A percentile compares a stretch with the other conserved stretches of the same genome.
phyloP scores from a whole-genome alignment of 2,797 vertebrate species.

The Peromyscus melanophrys region DNA sequence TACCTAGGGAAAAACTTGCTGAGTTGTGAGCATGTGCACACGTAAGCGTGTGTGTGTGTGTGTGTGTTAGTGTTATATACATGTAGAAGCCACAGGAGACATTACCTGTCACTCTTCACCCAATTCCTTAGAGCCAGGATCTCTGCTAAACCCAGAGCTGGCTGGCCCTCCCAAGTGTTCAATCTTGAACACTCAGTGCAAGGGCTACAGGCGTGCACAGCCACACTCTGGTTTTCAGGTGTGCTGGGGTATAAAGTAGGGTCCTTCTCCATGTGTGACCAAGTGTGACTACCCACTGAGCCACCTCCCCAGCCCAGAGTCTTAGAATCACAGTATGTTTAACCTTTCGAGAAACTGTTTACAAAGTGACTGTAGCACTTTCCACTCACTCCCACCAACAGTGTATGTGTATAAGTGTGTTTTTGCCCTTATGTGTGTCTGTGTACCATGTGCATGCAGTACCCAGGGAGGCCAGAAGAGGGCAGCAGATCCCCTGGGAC shows the following conservation, averaged over 20 bases:
- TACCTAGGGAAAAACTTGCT: neutral
- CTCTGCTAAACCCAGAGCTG: neutral
- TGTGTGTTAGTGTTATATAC: neutral
- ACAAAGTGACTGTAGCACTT: neutral
- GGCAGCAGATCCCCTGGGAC: neutral
- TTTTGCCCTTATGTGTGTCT: too few species aligned
- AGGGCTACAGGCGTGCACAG: neutral
- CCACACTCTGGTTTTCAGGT: neutral
- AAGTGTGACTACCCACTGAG: neutral
- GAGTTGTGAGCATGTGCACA: neutral
- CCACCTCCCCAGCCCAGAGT: neutral
- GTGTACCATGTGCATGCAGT: neutral
- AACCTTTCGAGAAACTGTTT: constrained; percentile 26
- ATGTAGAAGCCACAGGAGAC: neutral
- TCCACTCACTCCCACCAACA: neutral
- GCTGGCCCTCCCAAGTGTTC: neutral
- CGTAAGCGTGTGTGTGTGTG: neutral
- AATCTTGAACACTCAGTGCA: neutral
- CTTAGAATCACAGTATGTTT: neutral
- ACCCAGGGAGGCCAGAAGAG: neutral
- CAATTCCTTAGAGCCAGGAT: neutral
- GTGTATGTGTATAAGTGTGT: neutral
- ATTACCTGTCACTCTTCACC: neutral
- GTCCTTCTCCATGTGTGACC: neutral
- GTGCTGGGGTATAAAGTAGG: neutral